Evolutionary conservation across 2,888 invertebrate genomes (phyloP).

Genomic region (Carcina quercana): DNA sequence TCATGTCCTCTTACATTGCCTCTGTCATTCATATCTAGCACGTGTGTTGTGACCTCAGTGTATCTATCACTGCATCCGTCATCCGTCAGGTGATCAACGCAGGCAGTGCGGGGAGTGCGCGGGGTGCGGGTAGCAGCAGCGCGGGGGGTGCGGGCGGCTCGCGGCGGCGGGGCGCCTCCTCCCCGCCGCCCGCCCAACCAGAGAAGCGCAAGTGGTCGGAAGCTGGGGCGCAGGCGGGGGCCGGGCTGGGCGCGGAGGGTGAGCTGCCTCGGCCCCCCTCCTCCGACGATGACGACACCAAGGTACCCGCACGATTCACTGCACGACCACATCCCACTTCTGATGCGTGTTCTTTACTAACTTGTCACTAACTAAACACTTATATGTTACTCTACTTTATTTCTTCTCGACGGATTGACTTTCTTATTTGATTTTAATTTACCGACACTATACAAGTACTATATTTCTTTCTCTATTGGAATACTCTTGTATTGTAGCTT

Average conservation of each 20-base stretch:
- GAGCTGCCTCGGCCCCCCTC: constrained; percentile 38
- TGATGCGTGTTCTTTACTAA: background rate
- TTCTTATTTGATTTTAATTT: too few relatives aligned
- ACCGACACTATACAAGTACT: too few relatives aligned
- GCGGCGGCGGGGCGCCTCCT: constrained; percentile 57
- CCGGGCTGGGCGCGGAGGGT: constrained; percentile 39
- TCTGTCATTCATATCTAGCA: too few relatives aligned
- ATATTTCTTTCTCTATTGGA: too few relatives aligned
- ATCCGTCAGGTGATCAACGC: constrained; percentile 13
- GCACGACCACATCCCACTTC: constrained; percentile 23
- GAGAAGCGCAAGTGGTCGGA: constrained; percentile 83
- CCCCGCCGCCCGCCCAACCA: constrained; percentile 72
- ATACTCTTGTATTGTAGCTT: too few relatives aligned
- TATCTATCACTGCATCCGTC: too few relatives aligned
- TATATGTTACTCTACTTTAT: too few relatives aligned
- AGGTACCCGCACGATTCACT: constrained; percentile 37
- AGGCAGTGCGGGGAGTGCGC: constrained; percentile 1
- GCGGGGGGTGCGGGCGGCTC: constrained; percentile 49
- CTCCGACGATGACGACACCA: constrained; percentile 56
- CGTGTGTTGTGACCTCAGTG: too few relatives aligned
- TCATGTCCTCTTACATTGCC: too few relatives aligned
- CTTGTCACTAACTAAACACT: too few relatives aligned
- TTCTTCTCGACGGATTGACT: too few relatives aligned
- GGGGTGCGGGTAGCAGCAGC: constrained; percentile 14
- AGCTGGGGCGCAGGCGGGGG: constrained; percentile 80